phyloP scores from a whole-genome alignment of 2,888 invertebrate species.

The Blastobasis lacticolella region DNA sequence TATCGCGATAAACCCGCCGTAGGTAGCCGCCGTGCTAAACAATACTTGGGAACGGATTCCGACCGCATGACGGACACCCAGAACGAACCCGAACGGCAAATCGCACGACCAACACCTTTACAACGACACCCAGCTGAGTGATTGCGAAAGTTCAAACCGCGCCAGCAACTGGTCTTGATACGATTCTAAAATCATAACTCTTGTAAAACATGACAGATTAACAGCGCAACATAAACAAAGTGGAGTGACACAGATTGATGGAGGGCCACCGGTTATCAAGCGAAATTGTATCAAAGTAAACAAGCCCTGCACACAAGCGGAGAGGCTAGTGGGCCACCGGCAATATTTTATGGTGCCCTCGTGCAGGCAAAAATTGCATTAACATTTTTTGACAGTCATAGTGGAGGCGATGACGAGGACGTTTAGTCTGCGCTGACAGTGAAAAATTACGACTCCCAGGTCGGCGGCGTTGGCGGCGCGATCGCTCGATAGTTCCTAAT shows the following conservation, averaged over 20 bases:
- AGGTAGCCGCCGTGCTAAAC: conserved; percentile 30
- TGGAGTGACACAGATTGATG: conserved; percentile 31
- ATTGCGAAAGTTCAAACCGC: conserved; percentile 29
- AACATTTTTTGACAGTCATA: conserved; percentile 65
- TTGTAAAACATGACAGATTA: conserved; percentile 33
- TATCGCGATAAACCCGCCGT: conserved; percentile 48
- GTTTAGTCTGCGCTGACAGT: conserved; percentile 64
- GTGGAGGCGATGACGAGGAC: conserved; percentile 60
- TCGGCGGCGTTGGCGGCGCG: conserved; percentile 41
- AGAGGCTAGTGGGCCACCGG: conserved; percentile 24
- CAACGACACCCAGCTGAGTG: conserved; percentile 30
- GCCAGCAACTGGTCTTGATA: conserved; percentile 29
- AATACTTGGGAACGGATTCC: conserved; percentile 54
- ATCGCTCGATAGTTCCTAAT: conserved; percentile 67
- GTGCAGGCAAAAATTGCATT: conserved; percentile 55
- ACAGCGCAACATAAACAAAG: conserved; percentile 24
- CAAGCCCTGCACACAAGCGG: conserved; percentile 26
- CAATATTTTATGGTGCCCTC: conserved; percentile 45
- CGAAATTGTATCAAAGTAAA: conserved; percentile 34
- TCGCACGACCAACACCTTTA: conserved; percentile 34
- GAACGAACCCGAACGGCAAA: conserved; percentile 42
- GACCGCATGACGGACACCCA: conserved; percentile 43
- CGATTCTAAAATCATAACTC: conserved; percentile 32
- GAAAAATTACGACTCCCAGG: conserved; percentile 62
- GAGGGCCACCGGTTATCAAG: conserved; percentile 22